Base-by-base conservation (phyloP, 2,888 invertebrate species). In the Platerodrilus igneus region DNA sequence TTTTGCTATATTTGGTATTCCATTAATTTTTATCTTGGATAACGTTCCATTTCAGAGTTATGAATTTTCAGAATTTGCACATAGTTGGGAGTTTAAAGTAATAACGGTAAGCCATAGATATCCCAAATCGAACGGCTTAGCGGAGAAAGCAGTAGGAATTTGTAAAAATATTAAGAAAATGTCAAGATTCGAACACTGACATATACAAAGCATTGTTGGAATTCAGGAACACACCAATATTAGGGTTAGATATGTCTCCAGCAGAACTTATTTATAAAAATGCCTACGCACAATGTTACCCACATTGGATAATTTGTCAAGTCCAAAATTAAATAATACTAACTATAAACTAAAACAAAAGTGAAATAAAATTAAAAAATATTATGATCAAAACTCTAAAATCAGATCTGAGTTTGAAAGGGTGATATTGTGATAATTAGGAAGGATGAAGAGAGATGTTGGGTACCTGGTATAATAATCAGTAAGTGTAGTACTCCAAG, bases 291-390 rank as follows among this genome's bases (percentile, higher is more conserved):
- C n/a, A n/a, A n/a, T n/a, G n/a, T 18, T 25, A 26, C 23, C 17
- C 26, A 20, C 25, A 5, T 16, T 18, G 28, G 37, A 32, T 37
- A 42, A 42, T 32, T 32, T 37, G 23, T 17, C 13, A 8, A 13
- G 13, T 10, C 18, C 15, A 28, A n/a, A 20, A 28, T 8, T 22
- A 7, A 10, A 22, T 7, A 22, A 22, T n/a, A 9, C 10, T n/a
- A n/a, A 7, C 3, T 3, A 22, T 4, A n/a, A n/a, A n/a, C n/a
- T n/a, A n/a, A n/a, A n/a, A n/a, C n/a, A n/a, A n/a, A n/a, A n/a
- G n/a, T n/a, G n/a, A n/a, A n/a, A n/a, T n/a, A n/a, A n/a, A n/a
- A n/a, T n/a, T n/a, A n/a, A n/a, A n/a, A n/a, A n/a, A n/a, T n/a
- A n/a, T n/a, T n/a, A n/a, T n/a, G n/a, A n/a, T n/a, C n/a, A n/a